Evolutionary conservation across 2,113 vertebrate species (phyloP).

Genomic region (Macquaria australasica): DNA sequence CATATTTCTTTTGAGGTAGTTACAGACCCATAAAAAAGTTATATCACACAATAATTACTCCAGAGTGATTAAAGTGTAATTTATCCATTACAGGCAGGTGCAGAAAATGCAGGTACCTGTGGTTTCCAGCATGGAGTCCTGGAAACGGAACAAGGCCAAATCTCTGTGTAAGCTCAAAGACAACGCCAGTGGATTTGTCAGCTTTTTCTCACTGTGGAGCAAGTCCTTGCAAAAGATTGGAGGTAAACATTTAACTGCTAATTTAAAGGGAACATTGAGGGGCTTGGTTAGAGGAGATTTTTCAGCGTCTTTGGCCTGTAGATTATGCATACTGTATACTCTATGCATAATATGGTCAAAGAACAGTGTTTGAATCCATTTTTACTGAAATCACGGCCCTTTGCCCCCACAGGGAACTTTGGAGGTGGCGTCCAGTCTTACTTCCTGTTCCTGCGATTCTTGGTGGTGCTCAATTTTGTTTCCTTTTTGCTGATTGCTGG

Average conservation of each 20-base stretch:
- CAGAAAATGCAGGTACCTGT: constrained; percentile 77
- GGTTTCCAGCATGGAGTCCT: constrained; percentile 72
- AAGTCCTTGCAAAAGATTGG: constrained; percentile 83
- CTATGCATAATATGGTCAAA: no score
- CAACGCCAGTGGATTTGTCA: constrained; percentile 35
- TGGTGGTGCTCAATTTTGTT: constrained; percentile 89
- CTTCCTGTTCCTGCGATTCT: constrained; percentile 89
- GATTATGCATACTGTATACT: background rate
- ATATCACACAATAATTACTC: background rate
- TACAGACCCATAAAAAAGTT: background rate
- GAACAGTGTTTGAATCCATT: background rate
- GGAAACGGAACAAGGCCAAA: constrained; percentile 72
- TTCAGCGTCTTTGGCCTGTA: background rate
- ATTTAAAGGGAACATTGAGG: background rate
- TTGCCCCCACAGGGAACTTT: constrained; percentile 86
- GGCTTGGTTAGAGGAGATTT: background rate
- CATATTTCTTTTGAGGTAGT: background rate
- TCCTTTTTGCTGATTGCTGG: constrained; percentile 84
- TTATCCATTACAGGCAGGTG: constrained; percentile 73
- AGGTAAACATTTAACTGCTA: constrained; percentile 69
- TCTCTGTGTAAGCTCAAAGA: constrained; percentile 58
- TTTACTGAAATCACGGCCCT: background rate
- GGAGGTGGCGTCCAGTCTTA: constrained; percentile 91
- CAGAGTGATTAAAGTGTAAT: background rate
- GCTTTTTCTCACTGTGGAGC: constrained; percentile 79